Evolutionary conservation across 2,797 vertebrate genomes (phyloP), one percentile per base, ranked within the genome.

Genomic region (Okamejei kenojei): DNA sequence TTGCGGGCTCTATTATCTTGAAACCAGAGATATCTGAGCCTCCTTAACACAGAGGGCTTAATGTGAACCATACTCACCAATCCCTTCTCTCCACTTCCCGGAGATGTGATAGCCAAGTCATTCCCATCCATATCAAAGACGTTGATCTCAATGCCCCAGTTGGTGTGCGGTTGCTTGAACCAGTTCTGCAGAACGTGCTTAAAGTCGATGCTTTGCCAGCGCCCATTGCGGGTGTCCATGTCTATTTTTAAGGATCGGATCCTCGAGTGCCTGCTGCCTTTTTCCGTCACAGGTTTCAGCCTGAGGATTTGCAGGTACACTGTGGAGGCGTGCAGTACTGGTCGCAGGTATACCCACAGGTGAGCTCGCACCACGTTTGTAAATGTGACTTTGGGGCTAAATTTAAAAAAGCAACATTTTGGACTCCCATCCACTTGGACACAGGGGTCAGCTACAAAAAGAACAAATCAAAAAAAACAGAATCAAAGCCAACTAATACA

Each of bases 161-260:
- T 99, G 97, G 98, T 99, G 95, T 99, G 98, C 0, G 99, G 99
- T 95, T 99, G 99, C 95, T 98, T 99, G 96, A 99, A 99, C 99
- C 99, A 99, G 96, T 99, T 99, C 96, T 99, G 99, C 95, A 99
- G 96, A 93, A 99, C 98, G 93, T 99, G 98, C 95, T 99, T 99
- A 97, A 99, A 99, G 97, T 99, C 99, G 94, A 99, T 99, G 95
- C 99, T 99, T 96, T 99, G 98, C 99, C 99, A 99, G 96, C 99
- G 98, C 92, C 98, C 99, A 0, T 96, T 95, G 86, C 97, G 97
- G 23, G 98, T 99, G 95, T 98, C 98, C 94, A 99, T 97, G 95
- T 99, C 99, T 74, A 99, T 99, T 95, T 99, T 99, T 94, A 99
- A 97, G 29, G 98, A 99, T 94, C 99, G 98, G 96, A 99, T 99